Percentiles rank a stretch among this genome's conserved stretches.
These are phyloP conservation scores for Pagrus major DNA, from an alignment of 2,113 vertebrate species.

Conservation along the genomic window DNA sequence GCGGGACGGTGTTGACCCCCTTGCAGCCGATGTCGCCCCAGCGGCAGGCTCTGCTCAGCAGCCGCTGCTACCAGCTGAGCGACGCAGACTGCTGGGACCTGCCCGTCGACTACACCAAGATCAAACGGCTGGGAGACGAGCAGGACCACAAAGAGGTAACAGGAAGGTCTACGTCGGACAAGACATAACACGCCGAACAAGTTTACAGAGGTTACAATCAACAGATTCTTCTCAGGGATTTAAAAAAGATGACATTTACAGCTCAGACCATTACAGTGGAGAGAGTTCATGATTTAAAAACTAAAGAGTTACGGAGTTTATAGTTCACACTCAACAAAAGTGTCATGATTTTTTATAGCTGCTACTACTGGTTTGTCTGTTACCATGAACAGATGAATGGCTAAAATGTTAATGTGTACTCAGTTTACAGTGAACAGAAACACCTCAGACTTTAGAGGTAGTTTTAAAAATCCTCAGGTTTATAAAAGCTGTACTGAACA, in stretches of 20 bases:
- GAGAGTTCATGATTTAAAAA: no score
- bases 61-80: slow-evolving; percentile 94
- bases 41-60: slow-evolving; percentile 94
- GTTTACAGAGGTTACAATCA: neutral
- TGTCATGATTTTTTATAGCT: no score
- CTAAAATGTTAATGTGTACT: neutral
- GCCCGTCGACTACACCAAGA: slow-evolving; percentile 97
- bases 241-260: neutral
- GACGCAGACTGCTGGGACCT: slow-evolving; percentile 97
- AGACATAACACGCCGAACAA: no score
- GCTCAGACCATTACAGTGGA: neutral
- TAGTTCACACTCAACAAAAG: neutral
- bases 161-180: slow-evolving; percentile 35
- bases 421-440: neutral
- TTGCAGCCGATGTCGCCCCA: slow-evolving; percentile 98
- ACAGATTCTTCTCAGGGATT: neutral
- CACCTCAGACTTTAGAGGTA: neutral
- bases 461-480: no score
- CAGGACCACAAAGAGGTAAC: slow-evolving; percentile 90
- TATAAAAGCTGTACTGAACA: no score
- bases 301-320: neutral
- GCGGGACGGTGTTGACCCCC: slow-evolving; percentile 93
- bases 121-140: slow-evolving; percentile 94
- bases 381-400: no score
- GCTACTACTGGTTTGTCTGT: no score